phyloP scores from a whole-genome alignment of 2,888 invertebrate species.

The Apodemia mormo region DNA sequence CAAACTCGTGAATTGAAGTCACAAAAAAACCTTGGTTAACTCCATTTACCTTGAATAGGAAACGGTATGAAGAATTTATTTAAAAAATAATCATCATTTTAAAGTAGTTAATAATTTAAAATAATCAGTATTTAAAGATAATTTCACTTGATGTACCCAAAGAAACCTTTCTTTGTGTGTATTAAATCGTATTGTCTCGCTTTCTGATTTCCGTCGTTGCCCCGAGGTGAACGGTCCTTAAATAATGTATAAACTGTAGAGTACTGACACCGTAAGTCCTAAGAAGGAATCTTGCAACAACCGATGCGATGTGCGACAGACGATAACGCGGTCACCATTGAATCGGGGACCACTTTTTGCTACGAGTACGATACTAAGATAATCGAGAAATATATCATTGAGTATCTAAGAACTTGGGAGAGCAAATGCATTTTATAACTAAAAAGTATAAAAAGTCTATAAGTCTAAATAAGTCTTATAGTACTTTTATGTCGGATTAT shows the following conservation, averaged over 20 bases:
- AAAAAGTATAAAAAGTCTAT: background rate
- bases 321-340: constrained; percentile 36
- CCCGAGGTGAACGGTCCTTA: constrained; percentile 67
- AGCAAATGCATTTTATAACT: background rate
- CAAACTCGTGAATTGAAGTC: too few relatives aligned
- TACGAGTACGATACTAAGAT: constrained; percentile 22
- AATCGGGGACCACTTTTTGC: constrained; percentile 45
- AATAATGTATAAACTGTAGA: constrained; percentile 49
- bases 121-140: too few relatives aligned
- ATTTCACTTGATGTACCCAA: too few relatives aligned
- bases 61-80: too few relatives aligned
- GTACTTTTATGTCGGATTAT: too few relatives aligned
- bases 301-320: constrained; percentile 35
- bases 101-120: too few relatives aligned
- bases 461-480: too few relatives aligned
- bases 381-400: constrained; percentile 5
- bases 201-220: constrained; percentile 23
- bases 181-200: background rate
- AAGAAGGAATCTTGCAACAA: constrained; percentile 66
- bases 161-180: too few relatives aligned
- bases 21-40: too few relatives aligned
- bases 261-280: constrained; percentile 46
- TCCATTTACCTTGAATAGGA: too few relatives aligned
- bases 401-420: background rate
- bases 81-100: too few relatives aligned